Conservation (phyloP, 1,140 invertebrate species). For the Tyrophagus putrescentiae region DNA sequence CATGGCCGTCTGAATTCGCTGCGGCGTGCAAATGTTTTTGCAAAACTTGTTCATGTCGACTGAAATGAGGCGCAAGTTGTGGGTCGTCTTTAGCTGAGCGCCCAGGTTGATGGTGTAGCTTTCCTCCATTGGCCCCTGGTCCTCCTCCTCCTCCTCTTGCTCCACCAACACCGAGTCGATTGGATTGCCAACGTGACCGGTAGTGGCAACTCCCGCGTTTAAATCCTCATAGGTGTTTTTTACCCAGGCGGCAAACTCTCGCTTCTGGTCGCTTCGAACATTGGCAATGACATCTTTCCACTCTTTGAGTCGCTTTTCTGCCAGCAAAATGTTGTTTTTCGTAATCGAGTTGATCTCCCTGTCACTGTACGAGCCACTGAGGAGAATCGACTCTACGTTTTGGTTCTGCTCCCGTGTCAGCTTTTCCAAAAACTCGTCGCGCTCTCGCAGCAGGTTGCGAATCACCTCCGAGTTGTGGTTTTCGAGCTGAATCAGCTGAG, state of each 20-base stretch:
- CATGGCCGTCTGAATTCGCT: slow-evolving; percentile 77
- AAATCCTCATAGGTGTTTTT: slow-evolving; percentile 54
- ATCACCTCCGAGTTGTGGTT: slow-evolving; percentile 57
- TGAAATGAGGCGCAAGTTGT: slow-evolving; percentile 82
- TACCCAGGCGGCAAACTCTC: slow-evolving; percentile 62
- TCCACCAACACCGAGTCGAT: slow-evolving; percentile 35
- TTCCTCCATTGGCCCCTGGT: slow-evolving; percentile 51
- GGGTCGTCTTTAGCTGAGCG: slow-evolving; percentile 94
- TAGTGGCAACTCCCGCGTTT: slow-evolving; percentile 24
- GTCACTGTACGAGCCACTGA: slow-evolving; percentile 49
- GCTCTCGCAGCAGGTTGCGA: slow-evolving; percentile 45
- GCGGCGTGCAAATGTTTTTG: slow-evolving; percentile 40
- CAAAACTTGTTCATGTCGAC: slow-evolving; percentile 74
- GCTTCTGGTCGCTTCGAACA: slow-evolving; percentile 52
- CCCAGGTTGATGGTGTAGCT: slow-evolving; percentile 88
- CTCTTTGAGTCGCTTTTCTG: slow-evolving; percentile 52
- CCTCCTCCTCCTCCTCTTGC: not conserved
- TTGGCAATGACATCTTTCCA: slow-evolving; percentile 58
- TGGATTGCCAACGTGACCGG: not conserved
- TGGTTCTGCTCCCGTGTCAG: slow-evolving; percentile 47
- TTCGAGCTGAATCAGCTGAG: slow-evolving; percentile 59
- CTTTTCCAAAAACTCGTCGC: slow-evolving; percentile 47
- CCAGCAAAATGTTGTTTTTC: slow-evolving; percentile 57
- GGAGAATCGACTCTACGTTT: slow-evolving; percentile 58
- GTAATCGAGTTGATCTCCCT: slow-evolving; percentile 59